Evolutionary conservation across 2,113 vertebrate species (phyloP).

Genomic region (Oxyura jamaicensis): DNA sequence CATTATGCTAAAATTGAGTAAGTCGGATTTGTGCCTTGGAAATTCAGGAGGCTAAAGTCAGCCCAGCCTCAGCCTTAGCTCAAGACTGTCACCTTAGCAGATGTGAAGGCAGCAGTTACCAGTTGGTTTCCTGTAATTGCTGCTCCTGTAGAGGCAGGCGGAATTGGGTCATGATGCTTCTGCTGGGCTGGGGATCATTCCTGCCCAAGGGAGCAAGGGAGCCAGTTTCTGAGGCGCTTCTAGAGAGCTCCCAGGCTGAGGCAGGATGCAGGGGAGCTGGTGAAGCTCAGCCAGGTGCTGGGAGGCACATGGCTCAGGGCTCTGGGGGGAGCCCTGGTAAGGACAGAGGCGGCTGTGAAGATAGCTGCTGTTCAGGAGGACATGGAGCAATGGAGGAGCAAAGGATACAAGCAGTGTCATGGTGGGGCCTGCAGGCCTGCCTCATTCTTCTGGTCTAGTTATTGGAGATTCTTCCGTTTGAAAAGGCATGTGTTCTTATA

Average conservation of each 20-base stretch:
- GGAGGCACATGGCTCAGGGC: not conserved
- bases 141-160: not conserved
- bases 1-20: not conserved
- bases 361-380: not conserved
- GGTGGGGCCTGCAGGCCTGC: not conserved
- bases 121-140: not conserved
- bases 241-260: not conserved
- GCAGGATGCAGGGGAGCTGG: fast-evolving
- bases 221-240: not conserved
- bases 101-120: not conserved
- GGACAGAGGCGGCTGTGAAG: not conserved
- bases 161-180: not conserved
- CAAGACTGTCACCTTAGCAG: not conserved
- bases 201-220: not conserved
- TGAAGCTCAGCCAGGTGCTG: not conserved
- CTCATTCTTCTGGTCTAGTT: not conserved
- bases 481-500: not conserved
- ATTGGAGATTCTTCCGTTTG: not conserved
- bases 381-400: fast-evolving
- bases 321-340: not conserved
- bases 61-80: not conserved
- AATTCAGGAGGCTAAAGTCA: not conserved
- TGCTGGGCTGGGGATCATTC: not conserved
- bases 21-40: not conserved
- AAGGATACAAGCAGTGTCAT: not conserved